Evolutionary conservation across 2,113 vertebrate species (phyloP), one percentile per base, ranked within the genome.

Genomic region (Bambusicola thoracicus): DNA sequence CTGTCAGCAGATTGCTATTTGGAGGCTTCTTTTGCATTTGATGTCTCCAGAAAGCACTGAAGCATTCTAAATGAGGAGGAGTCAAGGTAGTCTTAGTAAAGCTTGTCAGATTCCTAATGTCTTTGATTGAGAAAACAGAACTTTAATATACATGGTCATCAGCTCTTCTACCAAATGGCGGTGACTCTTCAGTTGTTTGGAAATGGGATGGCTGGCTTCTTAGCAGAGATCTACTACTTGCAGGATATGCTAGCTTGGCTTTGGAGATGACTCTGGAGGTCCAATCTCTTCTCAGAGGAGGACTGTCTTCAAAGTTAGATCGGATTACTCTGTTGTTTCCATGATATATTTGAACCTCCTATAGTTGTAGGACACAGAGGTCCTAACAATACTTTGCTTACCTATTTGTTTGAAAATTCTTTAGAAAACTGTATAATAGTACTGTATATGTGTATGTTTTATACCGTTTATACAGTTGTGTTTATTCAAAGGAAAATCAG

Each of bases 401-500:
- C 87, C n/a, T 38, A 8, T 59, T 53, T 81, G 27, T 56, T 12
- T 49, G 30, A 84, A 92, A 84, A 72, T 51, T 81, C 11, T 46
- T 79, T 65, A 68, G 4, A 75, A 58, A 41, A 40, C 36, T 44
- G 9, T 44, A 49, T n/a, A 69, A n/a, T 10, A 61, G 46, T 56
- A 75, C 30, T 8, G 3, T 68, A 10, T 48, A 74, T 38, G 56
- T 82, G 7, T 19, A 22, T 80, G 18, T 29, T 17, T 6, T 59
- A 48, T 69, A 24, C 4, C 51, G 8, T 86, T 82, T 11, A 29
- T 72, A 27, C 15, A 46, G n/a, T 79, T 43, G 7, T 49, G 19
- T 75, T 81, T 70, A 11, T 17, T 90, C 29, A 81, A 84, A 83
- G 46, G 41, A 84, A 61, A 94, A 67, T 53, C 18, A 55, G n/a